Conservation (phyloP, 1,140 invertebrate species). For the Caligus rogercresseyi region DNA sequence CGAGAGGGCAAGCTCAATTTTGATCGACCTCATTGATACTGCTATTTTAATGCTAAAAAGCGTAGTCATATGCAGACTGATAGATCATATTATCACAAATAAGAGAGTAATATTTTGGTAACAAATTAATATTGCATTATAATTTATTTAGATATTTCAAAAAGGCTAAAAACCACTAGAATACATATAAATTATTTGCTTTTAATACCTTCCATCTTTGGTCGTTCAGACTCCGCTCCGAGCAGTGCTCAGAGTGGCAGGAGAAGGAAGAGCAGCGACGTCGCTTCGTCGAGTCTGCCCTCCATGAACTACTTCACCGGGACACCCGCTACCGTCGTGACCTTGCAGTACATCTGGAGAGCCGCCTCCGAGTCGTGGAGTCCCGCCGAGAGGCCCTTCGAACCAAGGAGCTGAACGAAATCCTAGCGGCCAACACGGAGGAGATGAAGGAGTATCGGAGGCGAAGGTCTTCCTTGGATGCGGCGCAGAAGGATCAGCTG, state of each 20-base stretch:
- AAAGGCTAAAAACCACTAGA: no score
- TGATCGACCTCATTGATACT: no score
- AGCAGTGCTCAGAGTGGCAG: not conserved
- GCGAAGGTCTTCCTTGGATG: not conserved
- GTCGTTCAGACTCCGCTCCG: not conserved
- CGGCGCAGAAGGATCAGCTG: not conserved
- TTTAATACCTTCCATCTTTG: no score
- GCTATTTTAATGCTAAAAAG: no score
- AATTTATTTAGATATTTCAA: no score
- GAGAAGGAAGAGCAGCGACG: not conserved
- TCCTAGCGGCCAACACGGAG: not conserved
- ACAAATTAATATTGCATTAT: no score
- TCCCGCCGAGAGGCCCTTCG: not conserved
- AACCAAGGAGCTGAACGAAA: not conserved
- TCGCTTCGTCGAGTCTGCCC: not conserved
- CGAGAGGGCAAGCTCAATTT: no score
- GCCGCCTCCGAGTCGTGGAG: not conserved
- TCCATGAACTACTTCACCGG: not conserved
- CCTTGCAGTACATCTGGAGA: slow-evolving; percentile 2
- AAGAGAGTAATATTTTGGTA: no score
- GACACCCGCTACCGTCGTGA: slow-evolving; percentile 8
- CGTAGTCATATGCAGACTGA: no score
- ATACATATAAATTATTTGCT: no score
- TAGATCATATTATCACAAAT: no score
- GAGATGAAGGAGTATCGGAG: not conserved